phyloP scores from a whole-genome alignment of 2,888 invertebrate genomes.

The Ashinkailepas kermadecensis region DNA sequence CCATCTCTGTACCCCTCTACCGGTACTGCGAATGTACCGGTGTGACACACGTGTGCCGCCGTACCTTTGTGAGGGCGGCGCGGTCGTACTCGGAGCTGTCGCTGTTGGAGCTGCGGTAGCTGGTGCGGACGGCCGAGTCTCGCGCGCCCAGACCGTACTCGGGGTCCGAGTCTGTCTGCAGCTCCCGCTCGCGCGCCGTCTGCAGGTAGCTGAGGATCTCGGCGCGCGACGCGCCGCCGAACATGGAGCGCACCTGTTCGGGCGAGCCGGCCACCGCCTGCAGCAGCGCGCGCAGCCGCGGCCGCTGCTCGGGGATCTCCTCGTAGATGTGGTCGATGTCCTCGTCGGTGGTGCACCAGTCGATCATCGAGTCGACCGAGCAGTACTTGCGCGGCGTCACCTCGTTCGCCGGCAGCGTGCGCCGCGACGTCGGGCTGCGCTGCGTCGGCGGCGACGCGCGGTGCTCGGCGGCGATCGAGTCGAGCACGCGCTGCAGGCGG shows the following conservation, averaged over 20 bases:
- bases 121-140: slow-evolving; percentile 11
- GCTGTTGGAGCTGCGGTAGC: not conserved
- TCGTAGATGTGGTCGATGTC: slow-evolving; percentile 33
- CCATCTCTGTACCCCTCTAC: no score
- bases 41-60: slow-evolving; percentile 17
- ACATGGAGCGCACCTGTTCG: slow-evolving; percentile 41
- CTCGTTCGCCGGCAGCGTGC: not conserved
- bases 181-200: slow-evolving; percentile 55
- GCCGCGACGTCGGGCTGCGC: not conserved
- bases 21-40: no score
- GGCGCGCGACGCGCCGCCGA: slow-evolving; percentile 76
- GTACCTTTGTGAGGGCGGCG: slow-evolving; percentile 24
- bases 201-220: slow-evolving; percentile 83
- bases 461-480: not conserved
- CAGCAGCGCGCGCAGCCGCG: slow-evolving; percentile 26
- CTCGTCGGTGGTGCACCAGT: not conserved
- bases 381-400: not conserved
- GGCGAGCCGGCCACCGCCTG: slow-evolving; percentile 16
- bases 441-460: not conserved
- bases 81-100: slow-evolving; percentile 41
- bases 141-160: slow-evolving; percentile 20
- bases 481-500: not conserved
- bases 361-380: slow-evolving; percentile 13
- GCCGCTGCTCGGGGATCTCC: slow-evolving; percentile 31
- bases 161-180: slow-evolving; percentile 43